A percentile compares a stretch with the other conserved stretches of the same genome.
Evolutionary conservation across 2,113 vertebrate genomes (phyloP).

Genomic region (Bos javanicus): DNA sequence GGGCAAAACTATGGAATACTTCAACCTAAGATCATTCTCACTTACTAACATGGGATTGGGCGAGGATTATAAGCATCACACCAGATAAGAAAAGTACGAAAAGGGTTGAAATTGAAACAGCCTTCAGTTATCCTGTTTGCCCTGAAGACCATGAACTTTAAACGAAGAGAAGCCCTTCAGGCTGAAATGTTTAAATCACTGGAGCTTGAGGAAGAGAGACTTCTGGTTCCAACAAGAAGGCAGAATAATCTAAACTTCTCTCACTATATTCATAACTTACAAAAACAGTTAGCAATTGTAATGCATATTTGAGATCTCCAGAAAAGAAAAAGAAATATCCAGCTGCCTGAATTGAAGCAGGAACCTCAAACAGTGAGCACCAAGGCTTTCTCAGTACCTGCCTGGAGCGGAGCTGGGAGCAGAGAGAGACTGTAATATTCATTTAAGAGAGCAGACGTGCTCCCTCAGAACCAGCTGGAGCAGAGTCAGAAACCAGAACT

Average conservation of each 20-base stretch:
- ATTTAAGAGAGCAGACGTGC: not conserved
- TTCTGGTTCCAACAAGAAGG: not conserved
- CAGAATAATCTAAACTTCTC: not conserved
- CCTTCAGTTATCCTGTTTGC: not conserved
- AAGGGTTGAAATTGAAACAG: not conserved
- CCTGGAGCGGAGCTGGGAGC: not conserved
- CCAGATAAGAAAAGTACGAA: accelerated
- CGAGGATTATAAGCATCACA: not conserved
- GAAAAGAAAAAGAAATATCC: not conserved
- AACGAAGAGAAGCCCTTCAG: not conserved
- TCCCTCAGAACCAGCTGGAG: not conserved
- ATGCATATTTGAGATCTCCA: not conserved
- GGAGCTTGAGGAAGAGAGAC: not conserved
- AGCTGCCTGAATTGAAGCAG: not conserved
- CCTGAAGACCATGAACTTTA: not conserved
- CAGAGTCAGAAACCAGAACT: not conserved
- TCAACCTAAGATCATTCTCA: not conserved
- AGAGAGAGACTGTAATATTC: not conserved
- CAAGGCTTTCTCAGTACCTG: not conserved
- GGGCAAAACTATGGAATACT: not conserved
- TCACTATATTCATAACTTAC: not conserved
- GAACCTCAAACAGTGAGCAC: not conserved
- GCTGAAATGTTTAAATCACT: not conserved
- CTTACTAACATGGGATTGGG: not conserved
- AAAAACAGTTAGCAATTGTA: not conserved